Evolutionary conservation across 2,888 invertebrate species (phyloP).

Genomic region (Clunio marinus): DNA sequence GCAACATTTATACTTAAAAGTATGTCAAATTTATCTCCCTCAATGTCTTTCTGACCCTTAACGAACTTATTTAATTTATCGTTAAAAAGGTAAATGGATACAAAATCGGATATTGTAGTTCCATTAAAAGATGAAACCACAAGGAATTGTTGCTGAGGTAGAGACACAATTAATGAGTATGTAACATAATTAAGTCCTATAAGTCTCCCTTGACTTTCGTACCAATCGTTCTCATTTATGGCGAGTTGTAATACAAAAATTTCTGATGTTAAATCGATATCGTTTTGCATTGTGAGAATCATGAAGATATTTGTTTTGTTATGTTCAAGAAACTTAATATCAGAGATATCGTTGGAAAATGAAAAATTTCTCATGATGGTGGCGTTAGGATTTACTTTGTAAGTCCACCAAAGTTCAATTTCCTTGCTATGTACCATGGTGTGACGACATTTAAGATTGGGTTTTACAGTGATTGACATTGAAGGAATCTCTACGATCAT

Average conservation of each 20-base stretch:
- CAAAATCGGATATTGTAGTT: neutral
- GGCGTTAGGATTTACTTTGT: neutral
- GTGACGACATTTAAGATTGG: neutral
- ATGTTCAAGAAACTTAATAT: constrained; percentile 5
- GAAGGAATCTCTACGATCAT: neutral
- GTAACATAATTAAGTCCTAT: neutral
- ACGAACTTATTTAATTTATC: neutral
- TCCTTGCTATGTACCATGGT: too few species aligned
- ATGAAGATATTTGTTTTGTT: neutral
- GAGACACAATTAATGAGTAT: neutral
- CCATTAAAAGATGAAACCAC: neutral
- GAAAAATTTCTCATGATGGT: neutral
- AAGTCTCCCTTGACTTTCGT: neutral
- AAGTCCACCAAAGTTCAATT: constrained; percentile 4
- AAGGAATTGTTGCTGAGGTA: neutral
- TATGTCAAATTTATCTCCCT: constrained; percentile 5
- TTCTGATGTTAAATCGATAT: neutral
- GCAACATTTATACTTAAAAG: neutral
- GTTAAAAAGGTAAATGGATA: neutral
- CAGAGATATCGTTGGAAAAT: neutral
- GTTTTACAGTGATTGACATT: neutral
- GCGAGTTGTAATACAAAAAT: neutral
- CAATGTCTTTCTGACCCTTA: neutral
- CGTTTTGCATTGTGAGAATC: neutral
- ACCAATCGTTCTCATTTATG: neutral